Percentiles rank a stretch among this genome's conserved stretches.
Conservation (phyloP, 2,888 invertebrate genomes). For the Aphidoletes aphidimyza region DNA sequence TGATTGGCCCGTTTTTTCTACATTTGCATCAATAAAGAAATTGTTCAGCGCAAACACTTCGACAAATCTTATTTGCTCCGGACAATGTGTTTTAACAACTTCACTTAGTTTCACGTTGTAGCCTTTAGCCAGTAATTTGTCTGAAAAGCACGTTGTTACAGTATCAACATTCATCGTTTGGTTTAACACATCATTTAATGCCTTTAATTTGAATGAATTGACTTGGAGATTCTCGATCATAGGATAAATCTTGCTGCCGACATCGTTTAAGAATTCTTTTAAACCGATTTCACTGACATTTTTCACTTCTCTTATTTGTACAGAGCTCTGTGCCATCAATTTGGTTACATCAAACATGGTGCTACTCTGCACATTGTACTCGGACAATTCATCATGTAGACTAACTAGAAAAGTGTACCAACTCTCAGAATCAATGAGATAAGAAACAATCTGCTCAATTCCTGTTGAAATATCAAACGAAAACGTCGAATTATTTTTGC, state of each 20-base stretch:
- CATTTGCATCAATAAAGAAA: conserved; percentile 9
- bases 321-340: background rate
- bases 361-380: background rate
- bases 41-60: background rate
- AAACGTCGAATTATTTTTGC: background rate
- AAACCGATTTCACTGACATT: background rate
- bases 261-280: background rate
- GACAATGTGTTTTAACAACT: background rate
- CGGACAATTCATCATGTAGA: background rate
- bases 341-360: background rate
- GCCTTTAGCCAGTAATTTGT: background rate
- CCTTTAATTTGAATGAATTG: background rate
- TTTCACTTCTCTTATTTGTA: too few relatives aligned
- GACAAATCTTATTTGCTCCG: background rate
- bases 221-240: background rate
- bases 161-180: background rate
- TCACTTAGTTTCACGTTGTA: background rate
- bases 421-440: background rate
- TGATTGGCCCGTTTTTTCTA: background rate
- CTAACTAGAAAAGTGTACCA: background rate
- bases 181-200: background rate
- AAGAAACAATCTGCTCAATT: background rate
- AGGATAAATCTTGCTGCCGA: background rate
- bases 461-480: background rate
- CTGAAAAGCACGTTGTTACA: background rate